A percentile compares a stretch with the other conserved stretches of the same genome.
Conservation (phyloP, 2,888 invertebrate genomes). For the Lasioglossum pauxillum region DNA sequence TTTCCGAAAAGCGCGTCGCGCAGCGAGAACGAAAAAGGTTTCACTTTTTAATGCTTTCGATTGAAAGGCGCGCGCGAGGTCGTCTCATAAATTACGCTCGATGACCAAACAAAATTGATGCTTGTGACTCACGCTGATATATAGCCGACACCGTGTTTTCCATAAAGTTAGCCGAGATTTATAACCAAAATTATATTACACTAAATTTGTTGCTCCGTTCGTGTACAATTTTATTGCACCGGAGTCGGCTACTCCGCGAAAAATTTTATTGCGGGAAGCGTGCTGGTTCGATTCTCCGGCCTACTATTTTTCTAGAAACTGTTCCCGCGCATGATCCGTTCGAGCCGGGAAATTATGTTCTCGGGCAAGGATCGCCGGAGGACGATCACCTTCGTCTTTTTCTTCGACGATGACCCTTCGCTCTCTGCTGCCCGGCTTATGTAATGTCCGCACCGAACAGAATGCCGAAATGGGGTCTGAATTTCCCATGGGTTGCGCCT, state of each 20-base stretch:
- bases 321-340: background rate
- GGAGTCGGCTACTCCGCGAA: background rate
- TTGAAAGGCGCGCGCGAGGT: background rate
- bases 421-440: constrained; percentile 48
- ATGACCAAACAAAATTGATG: background rate
- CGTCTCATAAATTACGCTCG: background rate
- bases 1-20: no score
- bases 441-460: constrained; percentile 51
- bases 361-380: background rate
- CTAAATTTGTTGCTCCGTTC: background rate
- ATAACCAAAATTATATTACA: background rate
- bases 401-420: constrained; percentile 59
- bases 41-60: background rate
- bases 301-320: background rate
- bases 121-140: background rate
- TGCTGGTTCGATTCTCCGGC: background rate
- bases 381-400: background rate
- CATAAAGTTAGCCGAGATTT: constrained; percentile 5
- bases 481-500: constrained; percentile 83
- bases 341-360: background rate
- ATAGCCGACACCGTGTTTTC: constrained; percentile 1
- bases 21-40: background rate
- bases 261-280: background rate
- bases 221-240: background rate
- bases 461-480: constrained; percentile 74